Conservation (phyloP, 2,797 vertebrate species). For the Sparus aurata region DNA sequence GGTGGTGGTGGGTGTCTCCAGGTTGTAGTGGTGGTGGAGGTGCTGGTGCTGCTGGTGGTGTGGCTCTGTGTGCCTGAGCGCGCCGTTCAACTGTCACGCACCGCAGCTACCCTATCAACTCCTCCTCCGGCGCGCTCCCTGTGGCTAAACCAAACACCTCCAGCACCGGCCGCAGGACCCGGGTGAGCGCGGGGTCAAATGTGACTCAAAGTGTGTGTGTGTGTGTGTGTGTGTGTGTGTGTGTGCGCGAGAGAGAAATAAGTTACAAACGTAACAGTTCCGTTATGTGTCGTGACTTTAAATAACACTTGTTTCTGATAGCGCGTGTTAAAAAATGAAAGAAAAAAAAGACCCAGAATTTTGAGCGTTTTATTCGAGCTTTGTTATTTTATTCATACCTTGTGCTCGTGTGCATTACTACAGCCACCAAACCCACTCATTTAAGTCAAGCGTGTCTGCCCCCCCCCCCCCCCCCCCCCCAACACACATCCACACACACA, state of each 20-base stretch:
- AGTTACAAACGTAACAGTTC: neutral
- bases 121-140: conserved; percentile 81
- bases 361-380: neutral
- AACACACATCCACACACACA: no score
- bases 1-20: conserved; percentile 34
- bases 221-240: no score
- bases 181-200: conserved; percentile 67
- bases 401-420: neutral
- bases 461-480: neutral
- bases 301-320: no score
- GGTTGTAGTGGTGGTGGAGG: conserved; percentile 58
- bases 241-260: neutral
- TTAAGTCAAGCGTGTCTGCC: neutral
- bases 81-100: conserved; percentile 67
- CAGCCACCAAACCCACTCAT: neutral
- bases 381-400: neutral
- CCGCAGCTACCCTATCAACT: conserved; percentile 70
- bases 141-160: conserved; percentile 71
- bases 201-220: conserved; percentile 11
- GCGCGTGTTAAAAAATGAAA: neutral
- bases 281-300: no score
- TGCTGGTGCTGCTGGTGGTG: conserved; percentile 48
- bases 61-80: conserved; percentile 71
- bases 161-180: conserved; percentile 44
- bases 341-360: no score